Base-by-base conservation (phyloP, 2,888 invertebrate species). In the Epinotia brunnichana region DNA sequence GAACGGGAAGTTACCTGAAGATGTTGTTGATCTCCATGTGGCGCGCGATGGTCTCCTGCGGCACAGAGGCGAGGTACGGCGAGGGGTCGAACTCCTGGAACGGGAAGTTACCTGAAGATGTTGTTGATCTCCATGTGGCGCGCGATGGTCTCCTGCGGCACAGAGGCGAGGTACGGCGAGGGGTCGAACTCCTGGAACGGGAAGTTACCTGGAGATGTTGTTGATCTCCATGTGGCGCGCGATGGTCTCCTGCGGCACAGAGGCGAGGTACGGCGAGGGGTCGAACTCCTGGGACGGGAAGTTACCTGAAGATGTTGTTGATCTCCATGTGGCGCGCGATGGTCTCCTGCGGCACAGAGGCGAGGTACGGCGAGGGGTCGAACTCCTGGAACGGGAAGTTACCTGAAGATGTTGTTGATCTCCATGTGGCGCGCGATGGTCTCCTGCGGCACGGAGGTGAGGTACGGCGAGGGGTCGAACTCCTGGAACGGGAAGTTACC, bases 241-340 rank as follows among this genome's bases (percentile, higher is more conserved):
- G 70, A 96, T 95, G 1, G 97, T 97, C 85, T 96, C 95, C 81
- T 96, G 95, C 0, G 97, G 97, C 54, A 97, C 95, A 0, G 96
- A 95, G 0, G 98, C 98, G 72, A 98, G 91, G 92, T 97, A 98
- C 5, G 95, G 95, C 0, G 97, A 96, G 0, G 98, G 98, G 84
- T 98, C 97, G 86, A 98, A 98, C 82, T 97, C 95, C 77, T 95
- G 94, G 84, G 96, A 95, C 0, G 98, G 98, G 85, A 98, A 98
- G 84, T 97, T 96, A n/a, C n/a, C n/a, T n/a, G n/a, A n/a, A n/a
- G 13, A 79, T 74, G 75, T 71, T 77, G 57, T 80, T 84, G 56
- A 96, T 82, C 80, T 96, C 96, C 68, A 89, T 91, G 82, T 96
- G 95, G 10, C 96, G 85, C 19, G 96, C 88, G 70, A 96, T 95